phyloP scores from a whole-genome alignment of 2,113 vertebrate genomes.

The Anthoscopus minutus region DNA sequence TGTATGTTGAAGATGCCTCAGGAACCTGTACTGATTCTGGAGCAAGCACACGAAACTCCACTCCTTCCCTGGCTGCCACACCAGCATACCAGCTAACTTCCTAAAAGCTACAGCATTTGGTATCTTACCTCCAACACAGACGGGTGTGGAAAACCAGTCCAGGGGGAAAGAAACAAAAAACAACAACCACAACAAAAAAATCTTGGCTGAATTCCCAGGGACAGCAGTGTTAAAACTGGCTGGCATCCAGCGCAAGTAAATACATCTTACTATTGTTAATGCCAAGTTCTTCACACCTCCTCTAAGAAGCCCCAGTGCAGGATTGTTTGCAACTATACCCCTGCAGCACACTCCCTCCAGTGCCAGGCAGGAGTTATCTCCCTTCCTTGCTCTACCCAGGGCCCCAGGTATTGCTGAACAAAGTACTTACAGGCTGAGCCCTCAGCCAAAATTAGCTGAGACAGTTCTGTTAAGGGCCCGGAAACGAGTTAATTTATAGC shows the following conservation, averaged over 20 bases:
- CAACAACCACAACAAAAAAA: neutral
- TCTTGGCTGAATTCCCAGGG: neutral
- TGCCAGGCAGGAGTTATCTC: neutral
- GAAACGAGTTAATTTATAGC: conserved; percentile 3
- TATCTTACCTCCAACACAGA: neutral
- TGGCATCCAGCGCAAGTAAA: neutral
- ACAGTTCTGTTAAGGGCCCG: neutral
- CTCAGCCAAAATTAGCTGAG: neutral
- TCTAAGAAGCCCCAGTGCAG: neutral
- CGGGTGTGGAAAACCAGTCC: neutral
- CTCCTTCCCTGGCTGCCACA: neutral
- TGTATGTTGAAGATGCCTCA: neutral
- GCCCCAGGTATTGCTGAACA: neutral
- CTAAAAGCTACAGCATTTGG: neutral
- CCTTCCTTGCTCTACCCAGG: neutral
- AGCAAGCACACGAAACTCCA: neutral
- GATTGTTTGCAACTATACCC: rapidly evolving
- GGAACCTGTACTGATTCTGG: neutral
- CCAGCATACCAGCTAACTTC: neutral
- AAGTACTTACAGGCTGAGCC: neutral
- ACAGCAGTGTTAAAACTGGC: neutral
- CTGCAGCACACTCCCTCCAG: neutral
- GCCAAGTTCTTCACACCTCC: neutral
- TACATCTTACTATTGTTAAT: neutral
- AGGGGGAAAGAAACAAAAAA: neutral